Base-by-base conservation (phyloP, 1,140 invertebrate genomes). In the Bombus pascuorum region DNA sequence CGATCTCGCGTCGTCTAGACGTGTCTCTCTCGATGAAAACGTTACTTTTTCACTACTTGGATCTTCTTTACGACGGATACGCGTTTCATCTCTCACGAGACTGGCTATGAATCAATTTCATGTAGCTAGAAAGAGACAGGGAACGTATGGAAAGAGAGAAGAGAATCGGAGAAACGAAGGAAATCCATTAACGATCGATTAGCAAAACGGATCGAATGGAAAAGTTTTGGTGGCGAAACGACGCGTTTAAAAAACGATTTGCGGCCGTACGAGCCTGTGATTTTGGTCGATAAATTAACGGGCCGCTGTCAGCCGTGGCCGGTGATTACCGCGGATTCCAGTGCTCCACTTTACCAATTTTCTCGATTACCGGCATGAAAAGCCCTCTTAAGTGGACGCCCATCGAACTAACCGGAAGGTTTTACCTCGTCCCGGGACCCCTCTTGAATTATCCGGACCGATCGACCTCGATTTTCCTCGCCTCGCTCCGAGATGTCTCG, bases 201-300 rank as follows among this genome's bases (percentile, higher is more conserved):
- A 74, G 34, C 8, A 8, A 57, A 85, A 83, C 77, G 81, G 65
- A 86, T 87, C 85, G 84, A 86, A 68, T 74, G 73, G 79, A 81
- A 81, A 86, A 90, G 15, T 83, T 57, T 83, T 83, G 62, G 89
- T 90, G 89, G 72, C 86, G 86, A 90, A 90, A 88, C 71, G 83
- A 42, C 65, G 68, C 84, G 80, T 88, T 91, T 88, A 91, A 91
- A 91, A 91, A 86, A 72, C 85, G 88, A 91, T 91, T 90, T 90
- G 88, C 88, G 85, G 89, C 47, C 57, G 32, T 44, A 72, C 86
- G 87, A 68, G 74, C 32, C 92, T 92, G 88, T 93, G 88, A 90
- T 93, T 93, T 93, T 81, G 80, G 87, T 86, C 91, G 90, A 92
- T 92, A 92, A 93, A 92, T 93, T 91, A 92, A 91, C 86, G 73